phyloP scores from a whole-genome alignment of 1,140 invertebrate genomes.

The Meloidogyne exigua region DNA sequence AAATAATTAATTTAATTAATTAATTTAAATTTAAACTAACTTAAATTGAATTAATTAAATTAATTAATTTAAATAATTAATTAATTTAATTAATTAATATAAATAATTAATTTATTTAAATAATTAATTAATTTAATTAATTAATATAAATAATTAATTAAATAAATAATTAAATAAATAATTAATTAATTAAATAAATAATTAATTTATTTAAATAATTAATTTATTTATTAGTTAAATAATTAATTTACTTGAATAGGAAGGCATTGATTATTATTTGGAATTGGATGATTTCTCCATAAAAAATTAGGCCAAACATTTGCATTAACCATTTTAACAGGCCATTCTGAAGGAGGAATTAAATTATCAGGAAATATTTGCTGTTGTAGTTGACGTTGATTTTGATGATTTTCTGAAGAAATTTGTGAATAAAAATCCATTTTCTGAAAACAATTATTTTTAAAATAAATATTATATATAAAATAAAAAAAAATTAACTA shows the following conservation, averaged over 20 bases:
- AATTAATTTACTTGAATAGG: constrained; percentile 38
- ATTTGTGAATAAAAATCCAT: not conserved
- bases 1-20: too few species aligned
- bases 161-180: too few species aligned
- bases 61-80: not conserved
- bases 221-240: constrained; percentile 16
- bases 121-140: too few species aligned
- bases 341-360: constrained; percentile 15
- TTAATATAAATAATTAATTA: too few species aligned
- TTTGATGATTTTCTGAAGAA: constrained; percentile 2
- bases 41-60: constrained; percentile 16
- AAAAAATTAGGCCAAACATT: constrained; percentile 47
- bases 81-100: too few species aligned
- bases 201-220: too few species aligned
- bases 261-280: constrained; percentile 32
- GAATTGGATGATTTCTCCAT: constrained; percentile 40
- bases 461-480: not conserved
- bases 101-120: too few species aligned
- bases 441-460: not conserved
- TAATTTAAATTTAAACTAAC: too few species aligned
- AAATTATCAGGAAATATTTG: not conserved
- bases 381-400: not conserved
- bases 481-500: not conserved
- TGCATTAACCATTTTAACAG: constrained; percentile 11
- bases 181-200: too few species aligned